Percentiles rank a stretch among this genome's conserved stretches.
phyloP scores from a whole-genome alignment of 2,888 invertebrate genomes.

The Ophraella communa region DNA sequence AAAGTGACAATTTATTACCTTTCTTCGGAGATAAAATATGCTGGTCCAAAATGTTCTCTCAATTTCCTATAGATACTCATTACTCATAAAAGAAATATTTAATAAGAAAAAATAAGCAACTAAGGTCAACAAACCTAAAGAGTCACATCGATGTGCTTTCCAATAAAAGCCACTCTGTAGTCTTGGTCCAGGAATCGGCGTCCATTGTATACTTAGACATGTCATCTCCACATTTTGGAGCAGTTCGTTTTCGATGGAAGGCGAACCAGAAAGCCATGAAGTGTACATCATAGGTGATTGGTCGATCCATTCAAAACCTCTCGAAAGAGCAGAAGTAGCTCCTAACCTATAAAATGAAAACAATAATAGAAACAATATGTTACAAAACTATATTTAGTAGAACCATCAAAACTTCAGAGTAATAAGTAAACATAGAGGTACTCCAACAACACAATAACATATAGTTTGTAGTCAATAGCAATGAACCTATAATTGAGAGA shows the following conservation, averaged over 20 bases:
- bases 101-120: not conserved
- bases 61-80: not conserved
- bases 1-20: too few relatives aligned
- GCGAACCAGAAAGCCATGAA: conserved; percentile 69
- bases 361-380: too few relatives aligned
- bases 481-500: too few relatives aligned
- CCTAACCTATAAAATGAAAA: conserved; percentile 66
- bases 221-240: conserved; percentile 41
- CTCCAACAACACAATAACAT: too few relatives aligned
- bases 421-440: too few relatives aligned
- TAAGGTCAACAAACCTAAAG: conserved; percentile 52
- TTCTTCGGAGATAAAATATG: too few relatives aligned
- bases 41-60: too few relatives aligned
- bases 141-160: conserved; percentile 69
- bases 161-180: conserved; percentile 76
- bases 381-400: too few relatives aligned
- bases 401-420: too few relatives aligned
- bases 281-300: conserved; percentile 64
- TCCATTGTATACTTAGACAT: conserved; percentile 71
- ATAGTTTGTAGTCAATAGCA: too few relatives aligned
- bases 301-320: conserved; percentile 71
- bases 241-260: conserved; percentile 50
- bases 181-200: conserved; percentile 68
- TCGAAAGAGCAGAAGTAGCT: conserved; percentile 60
- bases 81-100: not conserved